Evolutionary conservation across 2,888 invertebrate genomes (phyloP).

Genomic region (Parnassius apollo): DNA sequence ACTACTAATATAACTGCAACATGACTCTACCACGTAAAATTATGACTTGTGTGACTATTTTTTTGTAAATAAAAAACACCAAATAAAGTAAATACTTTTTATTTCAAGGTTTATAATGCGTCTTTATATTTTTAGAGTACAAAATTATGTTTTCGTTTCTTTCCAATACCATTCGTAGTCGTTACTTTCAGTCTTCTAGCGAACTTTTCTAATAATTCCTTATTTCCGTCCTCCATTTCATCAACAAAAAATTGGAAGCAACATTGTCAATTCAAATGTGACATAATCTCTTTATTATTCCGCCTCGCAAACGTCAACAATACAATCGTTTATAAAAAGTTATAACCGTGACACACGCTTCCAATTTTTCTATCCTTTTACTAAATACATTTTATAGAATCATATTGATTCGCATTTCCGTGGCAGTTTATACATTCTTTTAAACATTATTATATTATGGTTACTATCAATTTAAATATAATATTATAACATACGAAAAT

Average conservation of each 20-base stretch:
- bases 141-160: constrained; percentile 50
- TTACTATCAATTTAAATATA: constrained; percentile 6
- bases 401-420: neutral
- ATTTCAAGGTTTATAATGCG: constrained; percentile 62
- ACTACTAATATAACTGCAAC: no score
- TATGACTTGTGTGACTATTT: no score
- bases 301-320: no score
- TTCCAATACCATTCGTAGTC: constrained; percentile 40
- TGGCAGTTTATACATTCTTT: constrained; percentile 1
- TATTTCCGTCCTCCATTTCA: neutral
- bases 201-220: constrained; percentile 8
- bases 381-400: neutral
- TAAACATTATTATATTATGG: neutral
- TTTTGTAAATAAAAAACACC: constrained; percentile 8
- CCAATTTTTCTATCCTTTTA: neutral
- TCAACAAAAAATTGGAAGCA: neutral
- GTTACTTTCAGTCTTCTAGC: constrained; percentile 37
- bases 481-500: neutral
- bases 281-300: neutral
- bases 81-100: constrained; percentile 51
- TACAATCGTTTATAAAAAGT: neutral
- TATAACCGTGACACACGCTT: neutral
- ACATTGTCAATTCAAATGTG: neutral
- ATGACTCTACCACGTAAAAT: no score
- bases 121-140: constrained; percentile 50